phyloP scores from a whole-genome alignment of 2,888 invertebrate species.

The Synergus gifuensis region DNA sequence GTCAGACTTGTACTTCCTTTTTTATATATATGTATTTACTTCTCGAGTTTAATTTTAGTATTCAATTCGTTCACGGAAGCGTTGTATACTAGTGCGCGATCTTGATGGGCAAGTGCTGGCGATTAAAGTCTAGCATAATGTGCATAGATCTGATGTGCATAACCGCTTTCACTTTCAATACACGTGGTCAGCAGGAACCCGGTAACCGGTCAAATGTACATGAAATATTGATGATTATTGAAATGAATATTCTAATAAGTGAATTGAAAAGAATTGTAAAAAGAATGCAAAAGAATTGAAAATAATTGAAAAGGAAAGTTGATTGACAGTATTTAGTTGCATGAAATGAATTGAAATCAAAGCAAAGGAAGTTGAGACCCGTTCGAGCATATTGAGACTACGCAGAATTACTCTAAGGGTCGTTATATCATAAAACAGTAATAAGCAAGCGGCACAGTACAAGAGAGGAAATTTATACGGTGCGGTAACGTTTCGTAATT shows the following conservation, averaged over 20 bases:
- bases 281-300: background rate
- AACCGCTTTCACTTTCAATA: conserved; percentile 68
- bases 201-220: background rate
- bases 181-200: conserved; percentile 22
- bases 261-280: background rate
- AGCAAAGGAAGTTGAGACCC: background rate
- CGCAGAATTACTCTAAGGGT: conserved; percentile 50
- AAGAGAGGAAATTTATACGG: conserved; percentile 60
- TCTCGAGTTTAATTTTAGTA: conserved; percentile 1
- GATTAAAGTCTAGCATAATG: conserved; percentile 26
- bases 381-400: background rate
- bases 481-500: conserved; percentile 74
- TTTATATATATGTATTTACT: background rate
- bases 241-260: background rate
- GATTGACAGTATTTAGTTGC: background rate
- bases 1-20: background rate
- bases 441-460: conserved; percentile 56
- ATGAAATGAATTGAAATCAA: background rate
- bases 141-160: conserved; percentile 36
- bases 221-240: conserved; percentile 1
- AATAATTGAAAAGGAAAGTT: background rate
- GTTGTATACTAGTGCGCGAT: background rate
- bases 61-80: conserved; percentile 5
- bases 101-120: background rate
- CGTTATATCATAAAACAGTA: conserved; percentile 68